phyloP scores from a whole-genome alignment of 2,888 invertebrate genomes.

The Drosophila maculinotata region DNA sequence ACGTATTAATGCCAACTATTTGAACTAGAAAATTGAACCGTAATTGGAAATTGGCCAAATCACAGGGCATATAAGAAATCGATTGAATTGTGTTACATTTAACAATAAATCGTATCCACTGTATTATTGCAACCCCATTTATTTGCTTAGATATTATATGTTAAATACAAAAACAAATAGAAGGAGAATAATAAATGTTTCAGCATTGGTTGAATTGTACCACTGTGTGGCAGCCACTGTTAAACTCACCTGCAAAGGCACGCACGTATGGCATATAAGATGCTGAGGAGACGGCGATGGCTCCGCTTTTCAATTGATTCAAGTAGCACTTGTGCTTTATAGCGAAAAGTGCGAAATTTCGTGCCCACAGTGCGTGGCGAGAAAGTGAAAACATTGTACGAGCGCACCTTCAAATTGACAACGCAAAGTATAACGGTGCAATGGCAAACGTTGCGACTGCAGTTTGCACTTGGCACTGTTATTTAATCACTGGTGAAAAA shows the following conservation, averaged over 20 bases:
- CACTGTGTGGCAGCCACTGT: conserved; percentile 6
- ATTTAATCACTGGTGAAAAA: conserved; percentile 64
- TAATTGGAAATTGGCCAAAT: conserved; percentile 71
- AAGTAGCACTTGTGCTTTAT: conserved; percentile 39
- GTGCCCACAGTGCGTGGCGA: conserved; percentile 68
- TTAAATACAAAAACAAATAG: no score
- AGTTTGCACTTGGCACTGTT: conserved; percentile 69
- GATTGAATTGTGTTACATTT: conserved; percentile 36
- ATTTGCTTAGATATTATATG: no score
- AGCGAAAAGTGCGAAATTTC: conserved; percentile 59
- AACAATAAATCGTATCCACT: conserved; percentile 32
- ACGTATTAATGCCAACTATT: conserved; percentile 51
- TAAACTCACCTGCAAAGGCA: conserved; percentile 63
- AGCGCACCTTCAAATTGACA: conserved; percentile 59
- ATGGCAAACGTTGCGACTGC: conserved; percentile 31
- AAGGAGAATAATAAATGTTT: no score
- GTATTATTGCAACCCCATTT: conserved; percentile 16
- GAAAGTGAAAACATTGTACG: conserved; percentile 80
- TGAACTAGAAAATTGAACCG: conserved; percentile 72
- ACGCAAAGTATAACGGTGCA: conserved; percentile 28
- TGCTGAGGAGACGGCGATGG: conserved; percentile 35
- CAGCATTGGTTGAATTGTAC: conserved; percentile 1
- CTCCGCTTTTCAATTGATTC: conserved; percentile 41
- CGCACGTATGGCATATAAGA: conserved; percentile 46
- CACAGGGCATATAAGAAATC: conserved; percentile 40